Conservation (phyloP, 2,797 vertebrate genomes). For the Numenius phaeopus region DNA sequence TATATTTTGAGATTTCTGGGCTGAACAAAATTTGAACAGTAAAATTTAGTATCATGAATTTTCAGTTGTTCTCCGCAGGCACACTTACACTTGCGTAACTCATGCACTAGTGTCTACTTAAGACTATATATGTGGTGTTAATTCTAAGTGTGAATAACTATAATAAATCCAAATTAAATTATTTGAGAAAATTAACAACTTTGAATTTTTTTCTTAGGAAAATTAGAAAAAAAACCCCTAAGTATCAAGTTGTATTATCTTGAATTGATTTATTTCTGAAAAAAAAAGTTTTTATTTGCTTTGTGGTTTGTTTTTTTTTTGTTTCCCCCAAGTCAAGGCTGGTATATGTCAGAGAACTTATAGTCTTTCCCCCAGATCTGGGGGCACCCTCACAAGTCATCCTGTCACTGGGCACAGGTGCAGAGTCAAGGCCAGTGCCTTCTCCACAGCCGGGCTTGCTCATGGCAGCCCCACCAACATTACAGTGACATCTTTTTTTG, state of each 20-base stretch:
- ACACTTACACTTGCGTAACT: background rate
- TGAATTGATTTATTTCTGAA: background rate
- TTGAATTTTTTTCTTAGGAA: background rate
- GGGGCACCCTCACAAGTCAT: fast-evolving
- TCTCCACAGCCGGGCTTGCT: background rate
- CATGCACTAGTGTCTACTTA: background rate
- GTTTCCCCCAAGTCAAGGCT: background rate
- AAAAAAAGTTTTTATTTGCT: background rate
- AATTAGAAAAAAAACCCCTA: background rate
- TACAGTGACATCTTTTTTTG: background rate
- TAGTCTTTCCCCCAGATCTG: too few species aligned
- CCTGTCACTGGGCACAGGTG: fast-evolving
- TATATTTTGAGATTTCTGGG: background rate
- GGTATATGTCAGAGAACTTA: background rate
- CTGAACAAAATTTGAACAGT: background rate
- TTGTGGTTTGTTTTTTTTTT: background rate
- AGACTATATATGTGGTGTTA: background rate
- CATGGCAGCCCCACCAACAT: background rate
- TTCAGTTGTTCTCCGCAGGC: background rate
- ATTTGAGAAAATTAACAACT: background rate
- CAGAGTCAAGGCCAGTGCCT: background rate
- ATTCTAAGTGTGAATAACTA: background rate
- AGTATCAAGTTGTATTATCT: background rate
- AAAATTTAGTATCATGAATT: background rate
- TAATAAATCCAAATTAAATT: background rate